A percentile compares a stretch with the other conserved stretches of the same genome.
Conservation (phyloP, 2,113 vertebrate genomes). For the Pheucticus melanocephalus region DNA sequence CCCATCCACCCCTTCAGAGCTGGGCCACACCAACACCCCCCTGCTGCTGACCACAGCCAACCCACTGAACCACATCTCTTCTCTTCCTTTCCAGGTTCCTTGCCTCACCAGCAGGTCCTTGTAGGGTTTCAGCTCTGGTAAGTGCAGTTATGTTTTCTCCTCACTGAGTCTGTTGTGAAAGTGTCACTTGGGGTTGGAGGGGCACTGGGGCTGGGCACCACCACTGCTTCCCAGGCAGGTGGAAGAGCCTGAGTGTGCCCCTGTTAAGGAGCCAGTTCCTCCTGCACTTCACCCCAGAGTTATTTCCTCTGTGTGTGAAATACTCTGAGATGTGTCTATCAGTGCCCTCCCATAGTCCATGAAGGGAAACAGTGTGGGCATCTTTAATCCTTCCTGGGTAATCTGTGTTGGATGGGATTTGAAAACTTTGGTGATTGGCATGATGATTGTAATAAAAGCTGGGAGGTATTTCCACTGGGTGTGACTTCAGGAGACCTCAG, state of each 20-base stretch:
- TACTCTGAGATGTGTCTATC: rapidly evolving
- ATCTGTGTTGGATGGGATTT: neutral
- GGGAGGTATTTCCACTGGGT: neutral
- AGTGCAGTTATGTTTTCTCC: neutral
- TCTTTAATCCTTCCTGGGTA: neutral
- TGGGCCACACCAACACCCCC: neutral
- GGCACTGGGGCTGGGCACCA: neutral
- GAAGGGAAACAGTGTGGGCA: neutral
- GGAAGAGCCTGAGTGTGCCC: neutral
- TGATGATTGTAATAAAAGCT: neutral
- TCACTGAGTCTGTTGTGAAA: rapidly evolving
- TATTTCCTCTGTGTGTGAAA: neutral
- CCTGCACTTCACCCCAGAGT: neutral
- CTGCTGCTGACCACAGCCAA: neutral
- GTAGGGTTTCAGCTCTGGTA: constrained; percentile 42
- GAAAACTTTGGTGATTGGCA: neutral
- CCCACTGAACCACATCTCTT: neutral
- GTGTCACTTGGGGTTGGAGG: rapidly evolving
- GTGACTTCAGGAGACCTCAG: neutral
- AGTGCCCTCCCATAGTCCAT: rapidly evolving
- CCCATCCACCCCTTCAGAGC: neutral
- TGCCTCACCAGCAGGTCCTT: neutral
- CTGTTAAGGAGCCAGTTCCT: neutral
- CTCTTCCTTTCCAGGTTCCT: constrained; percentile 9
- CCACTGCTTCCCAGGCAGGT: neutral